Base-by-base conservation (phyloP, 2,888 invertebrate genomes). In the Entomobrya multifasciata region DNA sequence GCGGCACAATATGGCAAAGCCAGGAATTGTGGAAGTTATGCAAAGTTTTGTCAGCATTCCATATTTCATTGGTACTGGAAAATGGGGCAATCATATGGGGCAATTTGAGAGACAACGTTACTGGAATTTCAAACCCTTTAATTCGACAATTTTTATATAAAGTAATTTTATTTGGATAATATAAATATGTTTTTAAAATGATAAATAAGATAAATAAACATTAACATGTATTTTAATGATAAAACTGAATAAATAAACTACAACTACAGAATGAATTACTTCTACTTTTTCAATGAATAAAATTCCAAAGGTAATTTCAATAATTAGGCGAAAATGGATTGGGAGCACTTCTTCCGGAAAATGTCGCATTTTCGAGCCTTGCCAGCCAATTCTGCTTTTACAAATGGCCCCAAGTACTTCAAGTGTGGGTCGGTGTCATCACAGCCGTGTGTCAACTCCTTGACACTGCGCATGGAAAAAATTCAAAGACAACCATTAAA, bases 371-470 rank as follows among this genome's bases (percentile, higher is more conserved):
- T 47, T 22, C 60, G 36, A 13, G 47, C 17, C 27, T 76, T 82
- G n/a, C 89, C 89, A 10, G 62, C 17, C 0, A 57, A 27, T 60
- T 89, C 87, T 4, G 89, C 89, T 72, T 84, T 49, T 0, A 84
- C 44, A 27, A 60, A 87, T 5, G 85, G 85, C 4, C 13, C 13
- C n/a, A 77, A 52, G 20, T 47, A 76, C 25, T 67, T 65, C 27
- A 81, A 25, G 15, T 47, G 11, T 1, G 52, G 62, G 10, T 22
- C n/a, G n/a, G n/a, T n/a, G n/a, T n/a, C n/a, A n/a, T 36, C 57
- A 76, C 87, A 83, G 17, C 17, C 13, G 30, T 11, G n/a, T 17
- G 65, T 70, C 0, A 74, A 2, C 17, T 74, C 36, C 13, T 74
- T 11, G 5, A 85, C 20, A 25, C 76, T 76, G 20, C n/a, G n/a